Base-by-base conservation (phyloP, 1,140 invertebrate genomes). In the Drosophila ironensis region DNA sequence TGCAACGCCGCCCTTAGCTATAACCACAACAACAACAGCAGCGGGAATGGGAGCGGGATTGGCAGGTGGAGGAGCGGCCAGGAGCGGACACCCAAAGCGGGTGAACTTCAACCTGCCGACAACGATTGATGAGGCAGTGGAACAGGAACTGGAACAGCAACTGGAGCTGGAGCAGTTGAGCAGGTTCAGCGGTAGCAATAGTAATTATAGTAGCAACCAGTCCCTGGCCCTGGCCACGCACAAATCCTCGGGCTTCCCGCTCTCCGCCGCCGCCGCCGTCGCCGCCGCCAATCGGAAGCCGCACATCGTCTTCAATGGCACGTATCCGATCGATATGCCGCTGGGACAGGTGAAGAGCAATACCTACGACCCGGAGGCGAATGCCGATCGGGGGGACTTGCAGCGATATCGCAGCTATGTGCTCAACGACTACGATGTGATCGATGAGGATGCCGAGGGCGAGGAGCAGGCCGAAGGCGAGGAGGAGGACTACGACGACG, bases 261-360 rank as follows among this genome's bases (percentile, higher is more conserved):
- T 48, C 1, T 24, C 19, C 20, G n/a, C n/a, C n/a, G n/a, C n/a
- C n/a, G n/a, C n/a, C n/a, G n/a, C n/a, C n/a, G n/a, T n/a, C n/a
- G n/a, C n/a, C n/a, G n/a, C n/a, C n/a, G n/a, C n/a, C n/a, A n/a
- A n/a, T n/a, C 46, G 37, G 5, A 76, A 86, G 37, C 64, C 80
- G 2, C 80, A 89, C 20, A 90, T 90, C 30, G 92, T 96, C 28
- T 96, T 96, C 82, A 95, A 95, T 45, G 95, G 95, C 24, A 96
- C 95, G 4, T 96, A 93, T 91, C 95, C 95, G 1, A 96, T 96
- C 38, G 95, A 96, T 84, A 91, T 92, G 67, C 94, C 95, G 3
- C 33, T 89, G 9, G 17, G 24, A 8, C 44, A 33, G 9, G 20
- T 42, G 0, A 60, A 40, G 37, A 89, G 73, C 51, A 67, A 3